These are phyloP conservation scores for Zaprionus taronus DNA, from an alignment of 1,140 invertebrate species.

Conservation along the genomic window DNA sequence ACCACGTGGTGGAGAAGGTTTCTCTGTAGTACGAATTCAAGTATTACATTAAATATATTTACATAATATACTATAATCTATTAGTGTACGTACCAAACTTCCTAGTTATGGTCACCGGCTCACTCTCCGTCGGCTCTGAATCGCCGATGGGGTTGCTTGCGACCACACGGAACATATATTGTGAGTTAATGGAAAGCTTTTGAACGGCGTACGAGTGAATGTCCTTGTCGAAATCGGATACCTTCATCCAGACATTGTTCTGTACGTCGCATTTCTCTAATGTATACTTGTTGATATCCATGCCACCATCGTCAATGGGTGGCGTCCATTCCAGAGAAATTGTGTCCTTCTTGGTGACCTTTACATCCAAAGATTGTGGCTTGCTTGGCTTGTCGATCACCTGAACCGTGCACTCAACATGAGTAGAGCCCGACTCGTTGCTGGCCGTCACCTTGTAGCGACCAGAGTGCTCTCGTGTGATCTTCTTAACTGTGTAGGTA, in stretches of 20 bases:
- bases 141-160: constrained; percentile 92
- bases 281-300: constrained; percentile 91
- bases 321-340: constrained; percentile 93
- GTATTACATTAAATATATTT: not conserved
- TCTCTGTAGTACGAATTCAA: constrained; percentile 86
- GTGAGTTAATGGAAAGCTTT: constrained; percentile 90
- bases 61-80: not conserved
- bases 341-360: constrained; percentile 90
- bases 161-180: constrained; percentile 94
- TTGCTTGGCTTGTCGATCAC: constrained; percentile 94
- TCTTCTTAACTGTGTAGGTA: constrained; percentile 87
- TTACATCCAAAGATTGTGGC: constrained; percentile 91
- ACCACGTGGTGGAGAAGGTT: constrained; percentile 91
- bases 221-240: constrained; percentile 90
- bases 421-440: constrained; percentile 89
- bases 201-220: constrained; percentile 90
- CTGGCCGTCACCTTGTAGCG: constrained; percentile 88
- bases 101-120: constrained; percentile 88
- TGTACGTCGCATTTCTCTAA: constrained; percentile 91
- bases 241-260: constrained; percentile 89
- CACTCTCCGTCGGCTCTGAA: constrained; percentile 90
- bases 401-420: constrained; percentile 89
- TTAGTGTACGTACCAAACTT: constrained; percentile 86
- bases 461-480: constrained; percentile 87
- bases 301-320: constrained; percentile 91